Conservation (phyloP, 2,888 invertebrate species). For the Rosalia funebris region DNA sequence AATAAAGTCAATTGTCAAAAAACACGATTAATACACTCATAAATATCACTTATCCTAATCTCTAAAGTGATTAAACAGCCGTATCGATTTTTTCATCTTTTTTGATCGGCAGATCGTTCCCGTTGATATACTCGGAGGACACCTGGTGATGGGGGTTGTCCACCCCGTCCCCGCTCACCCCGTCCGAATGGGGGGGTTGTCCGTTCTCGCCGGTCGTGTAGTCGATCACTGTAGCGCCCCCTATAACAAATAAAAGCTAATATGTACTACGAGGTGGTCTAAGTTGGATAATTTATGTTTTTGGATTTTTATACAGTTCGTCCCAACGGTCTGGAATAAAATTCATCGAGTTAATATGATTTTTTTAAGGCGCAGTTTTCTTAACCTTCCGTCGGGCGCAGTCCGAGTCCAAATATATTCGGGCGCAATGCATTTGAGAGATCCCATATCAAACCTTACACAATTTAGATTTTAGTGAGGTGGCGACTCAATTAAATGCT, state of each 20-base stretch:
- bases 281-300: too few relatives aligned
- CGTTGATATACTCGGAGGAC: slow-evolving; percentile 70
- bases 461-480: too few relatives aligned
- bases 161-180: slow-evolving; percentile 59
- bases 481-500: too few relatives aligned
- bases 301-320: too few relatives aligned
- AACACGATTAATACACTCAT: slow-evolving; percentile 16
- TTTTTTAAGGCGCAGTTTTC: too few relatives aligned
- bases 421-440: too few relatives aligned
- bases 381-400: too few relatives aligned
- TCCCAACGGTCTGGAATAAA: too few relatives aligned
- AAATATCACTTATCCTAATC: slow-evolving; percentile 29
- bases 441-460: too few relatives aligned
- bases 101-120: slow-evolving; percentile 67
- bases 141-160: slow-evolving; percentile 67
- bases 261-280: slow-evolving; percentile 39
- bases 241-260: slow-evolving; percentile 60
- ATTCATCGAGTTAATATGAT: too few relatives aligned
- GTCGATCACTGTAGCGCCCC: slow-evolving; percentile 65
- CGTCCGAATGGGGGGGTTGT: slow-evolving; percentile 55
- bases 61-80: slow-evolving; percentile 64
- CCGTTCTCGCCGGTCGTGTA: slow-evolving; percentile 60
- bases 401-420: too few relatives aligned
- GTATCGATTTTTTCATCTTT: slow-evolving; percentile 71
- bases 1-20: slow-evolving; percentile 6